Evolutionary conservation across 2,888 invertebrate genomes (phyloP).

Genomic region (Odontocerum albicorne): DNA sequence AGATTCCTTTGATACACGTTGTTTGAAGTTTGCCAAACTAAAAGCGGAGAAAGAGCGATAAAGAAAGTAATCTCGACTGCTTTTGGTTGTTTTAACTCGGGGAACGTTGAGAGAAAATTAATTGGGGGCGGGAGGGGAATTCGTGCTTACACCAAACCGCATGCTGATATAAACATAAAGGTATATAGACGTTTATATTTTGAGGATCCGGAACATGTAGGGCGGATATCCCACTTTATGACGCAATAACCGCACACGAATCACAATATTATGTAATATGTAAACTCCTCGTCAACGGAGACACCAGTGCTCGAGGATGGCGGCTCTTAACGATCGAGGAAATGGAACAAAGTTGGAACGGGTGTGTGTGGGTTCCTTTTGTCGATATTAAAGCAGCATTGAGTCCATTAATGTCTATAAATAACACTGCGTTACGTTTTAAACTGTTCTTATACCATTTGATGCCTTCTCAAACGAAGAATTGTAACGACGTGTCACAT

Average conservation of each 20-base stretch:
- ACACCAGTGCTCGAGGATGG: too few species aligned
- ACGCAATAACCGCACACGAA: background rate
- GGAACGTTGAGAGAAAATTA: constrained; percentile 28
- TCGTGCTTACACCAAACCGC: constrained; percentile 13
- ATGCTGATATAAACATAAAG: constrained; percentile 12
- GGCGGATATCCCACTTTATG: background rate
- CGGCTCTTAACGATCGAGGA: too few species aligned
- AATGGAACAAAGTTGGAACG: too few species aligned
- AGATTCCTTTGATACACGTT: constrained; percentile 24
- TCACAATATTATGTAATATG: too few species aligned
- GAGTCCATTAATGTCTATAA: too few species aligned
- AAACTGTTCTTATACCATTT: too few species aligned
- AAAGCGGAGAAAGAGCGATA: constrained; percentile 26
- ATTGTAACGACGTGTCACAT: too few species aligned
- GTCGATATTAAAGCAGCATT: too few species aligned
- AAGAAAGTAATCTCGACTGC: constrained; percentile 32
- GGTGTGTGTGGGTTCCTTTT: too few species aligned
- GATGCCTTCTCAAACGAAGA: too few species aligned
- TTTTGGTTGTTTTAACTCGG: constrained; percentile 27
- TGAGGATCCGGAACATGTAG: background rate
- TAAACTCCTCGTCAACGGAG: too few species aligned
- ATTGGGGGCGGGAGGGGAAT: constrained; percentile 18
- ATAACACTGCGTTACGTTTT: too few species aligned
- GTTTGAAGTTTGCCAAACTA: constrained; percentile 28
- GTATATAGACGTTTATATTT: background rate